Conservation (phyloP, 2,113 vertebrate species). For the Clarias magur region DNA sequence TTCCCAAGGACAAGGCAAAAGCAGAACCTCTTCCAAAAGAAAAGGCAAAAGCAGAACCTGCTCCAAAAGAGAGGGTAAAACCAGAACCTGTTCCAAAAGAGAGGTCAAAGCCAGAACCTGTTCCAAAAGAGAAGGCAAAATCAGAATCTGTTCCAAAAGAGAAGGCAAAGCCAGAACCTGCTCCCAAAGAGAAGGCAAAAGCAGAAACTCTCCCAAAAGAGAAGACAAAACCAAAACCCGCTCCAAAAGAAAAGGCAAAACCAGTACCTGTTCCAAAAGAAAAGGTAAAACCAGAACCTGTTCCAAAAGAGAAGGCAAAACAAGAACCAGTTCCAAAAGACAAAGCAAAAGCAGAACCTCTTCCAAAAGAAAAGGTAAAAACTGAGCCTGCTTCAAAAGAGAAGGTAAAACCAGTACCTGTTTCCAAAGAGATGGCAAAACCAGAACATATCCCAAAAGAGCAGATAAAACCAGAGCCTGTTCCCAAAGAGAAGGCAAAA, state of each 20-base stretch:
- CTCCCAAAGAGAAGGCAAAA: not conserved
- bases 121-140: not conserved
- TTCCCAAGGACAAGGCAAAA: not conserved
- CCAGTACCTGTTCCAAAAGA: conserved; percentile 28
- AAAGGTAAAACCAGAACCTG: not conserved
- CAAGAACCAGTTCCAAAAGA: not conserved
- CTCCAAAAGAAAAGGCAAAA: conserved; percentile 13
- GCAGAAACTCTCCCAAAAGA: conserved; percentile 29
- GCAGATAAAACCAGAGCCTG: conserved; percentile 45
- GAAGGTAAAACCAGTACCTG: not conserved
- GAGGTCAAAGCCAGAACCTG: conserved; percentile 9
- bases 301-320: not conserved
- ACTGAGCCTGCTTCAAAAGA: not conserved
- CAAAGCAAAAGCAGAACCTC: not conserved
- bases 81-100: not conserved
- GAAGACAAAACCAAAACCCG: conserved; percentile 16
- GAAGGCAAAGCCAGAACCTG: conserved; percentile 49
- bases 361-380: conserved; percentile 25
- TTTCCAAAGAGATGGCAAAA: conserved; percentile 17
- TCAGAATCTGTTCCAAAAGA: conserved; percentile 21
- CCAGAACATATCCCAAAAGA: conserved; percentile 43
- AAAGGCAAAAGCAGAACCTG: conserved; percentile 12
- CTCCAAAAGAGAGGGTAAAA: not conserved
- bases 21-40: not conserved
- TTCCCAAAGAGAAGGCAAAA: not conserved